These are phyloP conservation scores for Drosophila equinoxialis DNA, from an alignment of 1,140 invertebrate genomes.

Conservation along the genomic window DNA sequence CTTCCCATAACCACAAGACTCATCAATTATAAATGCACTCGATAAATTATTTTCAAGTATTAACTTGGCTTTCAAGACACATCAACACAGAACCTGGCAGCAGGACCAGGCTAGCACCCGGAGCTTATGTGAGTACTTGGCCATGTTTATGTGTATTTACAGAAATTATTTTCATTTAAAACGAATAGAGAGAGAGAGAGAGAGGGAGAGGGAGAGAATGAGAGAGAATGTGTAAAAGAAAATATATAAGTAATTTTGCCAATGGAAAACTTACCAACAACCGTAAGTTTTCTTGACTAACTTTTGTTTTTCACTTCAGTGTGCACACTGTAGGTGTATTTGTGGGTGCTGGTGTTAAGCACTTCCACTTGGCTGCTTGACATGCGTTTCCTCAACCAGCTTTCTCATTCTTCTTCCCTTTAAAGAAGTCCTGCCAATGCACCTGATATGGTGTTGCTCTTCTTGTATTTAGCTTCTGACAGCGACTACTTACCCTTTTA, in stretches of 20 bases:
- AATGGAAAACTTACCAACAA: conserved; percentile 15
- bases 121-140: conserved; percentile 12
- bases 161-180: conserved; percentile 26
- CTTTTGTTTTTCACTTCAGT: conserved; percentile 16
- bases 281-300: conserved; percentile 22
- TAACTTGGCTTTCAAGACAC: conserved; percentile 25
- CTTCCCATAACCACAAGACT: neutral
- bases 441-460: neutral
- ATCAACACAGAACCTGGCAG: conserved; percentile 5
- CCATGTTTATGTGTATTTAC: conserved; percentile 18
- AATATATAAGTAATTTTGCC: conserved; percentile 6
- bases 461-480: conserved; percentile 5
- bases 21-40: conserved; percentile 20
- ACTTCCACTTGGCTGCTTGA: conserved; percentile 30
- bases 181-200: neutral
- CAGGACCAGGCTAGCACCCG: neutral
- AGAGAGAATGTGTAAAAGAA: neutral
- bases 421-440: conserved; percentile 7
- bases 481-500: neutral
- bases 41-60: conserved; percentile 23
- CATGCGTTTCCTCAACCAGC: conserved; percentile 22
- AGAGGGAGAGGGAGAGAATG: neutral
- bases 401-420: neutral
- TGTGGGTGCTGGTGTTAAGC: conserved; percentile 25
- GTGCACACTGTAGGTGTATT: neutral